Evolutionary conservation across 2,113 vertebrate genomes (phyloP).

Genomic region (Columba livia): DNA sequence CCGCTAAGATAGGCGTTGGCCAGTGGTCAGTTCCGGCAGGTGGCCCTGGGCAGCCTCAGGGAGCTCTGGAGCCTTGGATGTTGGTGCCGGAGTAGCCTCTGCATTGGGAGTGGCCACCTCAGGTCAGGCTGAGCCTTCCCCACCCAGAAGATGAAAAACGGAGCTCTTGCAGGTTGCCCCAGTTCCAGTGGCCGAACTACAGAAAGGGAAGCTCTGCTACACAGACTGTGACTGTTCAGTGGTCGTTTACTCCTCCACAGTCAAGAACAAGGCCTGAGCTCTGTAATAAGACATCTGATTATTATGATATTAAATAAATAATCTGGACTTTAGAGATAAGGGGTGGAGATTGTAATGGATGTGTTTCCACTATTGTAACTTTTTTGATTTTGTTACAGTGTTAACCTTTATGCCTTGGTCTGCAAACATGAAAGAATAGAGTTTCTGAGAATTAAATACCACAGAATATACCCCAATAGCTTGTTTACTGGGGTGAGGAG

Average conservation of each 20-base stretch:
- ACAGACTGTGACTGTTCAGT: rapidly evolving
- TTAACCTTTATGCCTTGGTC: background rate
- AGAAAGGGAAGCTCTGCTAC: too few species aligned
- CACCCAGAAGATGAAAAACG: rapidly evolving
- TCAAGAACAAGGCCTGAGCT: background rate
- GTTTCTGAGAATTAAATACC: background rate
- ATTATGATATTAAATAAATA: background rate
- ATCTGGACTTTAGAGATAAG: background rate
- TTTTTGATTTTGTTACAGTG: background rate
- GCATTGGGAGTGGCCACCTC: rapidly evolving
- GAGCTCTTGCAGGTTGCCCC: too few species aligned
- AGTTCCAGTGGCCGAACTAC: background rate
- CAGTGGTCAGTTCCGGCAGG: too few species aligned
- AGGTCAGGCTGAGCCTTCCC: rapidly evolving
- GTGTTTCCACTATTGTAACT: background rate
- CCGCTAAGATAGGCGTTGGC: too few species aligned
- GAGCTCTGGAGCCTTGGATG: background rate
- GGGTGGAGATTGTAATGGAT: too few species aligned
- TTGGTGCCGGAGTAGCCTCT: rapidly evolving
- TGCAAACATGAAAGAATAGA: background rate
- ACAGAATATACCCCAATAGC: background rate
- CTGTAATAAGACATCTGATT: background rate
- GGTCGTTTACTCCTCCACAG: rapidly evolving
- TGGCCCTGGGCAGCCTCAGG: background rate
- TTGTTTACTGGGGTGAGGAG: background rate